phyloP scores from a whole-genome alignment of 2,888 invertebrate species.

The Julus scanicus region DNA sequence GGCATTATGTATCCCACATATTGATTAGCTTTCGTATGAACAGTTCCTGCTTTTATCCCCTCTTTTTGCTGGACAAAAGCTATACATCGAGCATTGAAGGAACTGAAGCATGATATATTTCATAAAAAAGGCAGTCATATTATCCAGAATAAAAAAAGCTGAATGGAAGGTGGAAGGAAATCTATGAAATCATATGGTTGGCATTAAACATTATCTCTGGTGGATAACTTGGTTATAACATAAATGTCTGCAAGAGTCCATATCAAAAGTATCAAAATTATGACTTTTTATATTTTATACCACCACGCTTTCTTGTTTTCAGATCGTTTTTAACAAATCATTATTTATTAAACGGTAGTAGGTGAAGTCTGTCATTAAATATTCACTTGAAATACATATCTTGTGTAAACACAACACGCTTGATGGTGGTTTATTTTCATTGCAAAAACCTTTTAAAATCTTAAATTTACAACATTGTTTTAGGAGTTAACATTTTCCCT shows the following conservation, averaged over 20 bases:
- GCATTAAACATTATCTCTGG: neutral
- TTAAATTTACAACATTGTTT: too few species aligned
- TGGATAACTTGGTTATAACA: neutral
- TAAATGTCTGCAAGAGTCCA: too few species aligned
- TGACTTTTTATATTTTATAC: too few species aligned
- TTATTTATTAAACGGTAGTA: neutral
- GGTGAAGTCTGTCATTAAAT: too few species aligned
- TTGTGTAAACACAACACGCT: too few species aligned
- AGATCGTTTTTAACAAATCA: neutral
- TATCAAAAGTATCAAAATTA: too few species aligned
- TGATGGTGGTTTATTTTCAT: too few species aligned
- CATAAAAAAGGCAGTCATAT: neutral
- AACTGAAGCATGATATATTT: conserved; percentile 31
- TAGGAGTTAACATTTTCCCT: too few species aligned
- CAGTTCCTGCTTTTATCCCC: neutral
- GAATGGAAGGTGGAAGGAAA: conserved; percentile 22
- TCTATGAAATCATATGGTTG: conserved; percentile 1
- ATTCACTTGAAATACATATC: too few species aligned
- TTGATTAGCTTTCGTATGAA: conserved; percentile 21
- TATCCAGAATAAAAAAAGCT: neutral
- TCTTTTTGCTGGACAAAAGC: conserved; percentile 10
- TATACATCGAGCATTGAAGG: neutral
- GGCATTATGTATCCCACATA: conserved; percentile 29
- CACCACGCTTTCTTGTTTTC: neutral
- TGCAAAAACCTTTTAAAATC: too few species aligned